Percentiles rank a stretch among this genome's conserved stretches.
Conservation (phyloP, 2,888 invertebrate species). For the Bhutanitis thaidina region DNA sequence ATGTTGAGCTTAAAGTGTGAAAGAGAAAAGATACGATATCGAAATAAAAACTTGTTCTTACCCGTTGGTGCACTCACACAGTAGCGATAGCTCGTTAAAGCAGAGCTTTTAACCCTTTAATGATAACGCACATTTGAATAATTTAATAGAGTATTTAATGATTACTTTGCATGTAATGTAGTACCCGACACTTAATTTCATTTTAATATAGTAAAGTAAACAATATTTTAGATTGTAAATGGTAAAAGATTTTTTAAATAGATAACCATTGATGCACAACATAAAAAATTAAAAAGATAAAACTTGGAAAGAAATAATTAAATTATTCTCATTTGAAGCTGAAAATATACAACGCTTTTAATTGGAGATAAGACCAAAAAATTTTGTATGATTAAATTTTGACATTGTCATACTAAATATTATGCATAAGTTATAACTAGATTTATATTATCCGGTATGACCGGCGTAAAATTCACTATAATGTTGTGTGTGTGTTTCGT, state of each 20-base stretch:
- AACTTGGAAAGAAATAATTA: no score
- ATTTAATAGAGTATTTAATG: conserved; percentile 16
- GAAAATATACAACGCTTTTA: no score
- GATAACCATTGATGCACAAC: background rate
- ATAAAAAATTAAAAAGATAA: no score
- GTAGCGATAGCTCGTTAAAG: conserved; percentile 58
- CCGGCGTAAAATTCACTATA: no score
- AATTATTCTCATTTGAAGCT: no score
- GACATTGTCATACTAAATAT: no score
- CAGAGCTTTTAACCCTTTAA: conserved; percentile 64
- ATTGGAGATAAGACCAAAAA: no score
- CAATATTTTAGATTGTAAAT: conserved; percentile 3
- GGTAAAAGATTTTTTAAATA: background rate
- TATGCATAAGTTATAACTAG: no score
- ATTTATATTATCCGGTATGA: no score
- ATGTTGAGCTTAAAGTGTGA: conserved; percentile 20
- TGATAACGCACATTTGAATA: conserved; percentile 30
- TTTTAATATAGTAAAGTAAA: conserved; percentile 10
- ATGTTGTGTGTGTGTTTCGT: no score
- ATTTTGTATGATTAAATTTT: no score
- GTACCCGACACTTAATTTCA: conserved; percentile 13
- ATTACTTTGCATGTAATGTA: conserved; percentile 14
- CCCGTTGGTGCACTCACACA: conserved; percentile 47
- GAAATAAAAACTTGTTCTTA: conserved; percentile 63
- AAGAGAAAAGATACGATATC: conserved; percentile 40